Evolutionary conservation across 2,113 vertebrate genomes (phyloP).

Genomic region (Hyaena hyaena): DNA sequence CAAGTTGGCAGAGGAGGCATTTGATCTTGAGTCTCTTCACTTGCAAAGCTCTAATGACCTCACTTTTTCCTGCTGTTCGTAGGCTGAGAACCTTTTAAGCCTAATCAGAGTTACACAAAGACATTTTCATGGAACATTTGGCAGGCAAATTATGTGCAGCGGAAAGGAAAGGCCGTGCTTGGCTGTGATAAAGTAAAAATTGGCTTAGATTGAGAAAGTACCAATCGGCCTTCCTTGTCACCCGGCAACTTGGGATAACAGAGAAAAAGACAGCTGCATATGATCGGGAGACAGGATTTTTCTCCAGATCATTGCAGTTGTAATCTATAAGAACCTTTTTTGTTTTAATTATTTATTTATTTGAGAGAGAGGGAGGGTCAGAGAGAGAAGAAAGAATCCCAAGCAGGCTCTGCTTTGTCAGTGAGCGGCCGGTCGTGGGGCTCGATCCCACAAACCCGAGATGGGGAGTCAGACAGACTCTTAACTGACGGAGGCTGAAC

Average conservation of each 20-base stretch:
- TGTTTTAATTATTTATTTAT: too few species aligned
- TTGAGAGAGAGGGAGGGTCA: too few species aligned
- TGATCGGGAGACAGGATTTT: neutral
- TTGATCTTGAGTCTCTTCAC: constrained; percentile 24
- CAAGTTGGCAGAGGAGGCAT: neutral
- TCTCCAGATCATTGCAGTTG: neutral
- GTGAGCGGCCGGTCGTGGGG: too few species aligned
- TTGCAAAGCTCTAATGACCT: constrained; percentile 11
- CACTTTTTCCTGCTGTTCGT: constrained; percentile 5
- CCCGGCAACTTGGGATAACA: neutral
- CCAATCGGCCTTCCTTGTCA: neutral
- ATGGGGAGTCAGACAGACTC: too few species aligned
- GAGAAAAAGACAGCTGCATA: neutral
- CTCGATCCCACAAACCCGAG: too few species aligned
- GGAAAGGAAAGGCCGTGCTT: neutral
- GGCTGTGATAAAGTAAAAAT: neutral
- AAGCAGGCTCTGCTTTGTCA: too few species aligned
- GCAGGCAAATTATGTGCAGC: neutral
- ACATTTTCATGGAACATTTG: constrained; percentile 23
- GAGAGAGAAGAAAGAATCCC: too few species aligned
- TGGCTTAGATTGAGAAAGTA: neutral
- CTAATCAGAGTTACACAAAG: neutral
- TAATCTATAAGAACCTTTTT: neutral
- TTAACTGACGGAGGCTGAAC: too few species aligned
- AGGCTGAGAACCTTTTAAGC: constrained; percentile 10